phyloP scores from a whole-genome alignment of 1,140 invertebrate genomes.

The Cryptotermes secundus region DNA sequence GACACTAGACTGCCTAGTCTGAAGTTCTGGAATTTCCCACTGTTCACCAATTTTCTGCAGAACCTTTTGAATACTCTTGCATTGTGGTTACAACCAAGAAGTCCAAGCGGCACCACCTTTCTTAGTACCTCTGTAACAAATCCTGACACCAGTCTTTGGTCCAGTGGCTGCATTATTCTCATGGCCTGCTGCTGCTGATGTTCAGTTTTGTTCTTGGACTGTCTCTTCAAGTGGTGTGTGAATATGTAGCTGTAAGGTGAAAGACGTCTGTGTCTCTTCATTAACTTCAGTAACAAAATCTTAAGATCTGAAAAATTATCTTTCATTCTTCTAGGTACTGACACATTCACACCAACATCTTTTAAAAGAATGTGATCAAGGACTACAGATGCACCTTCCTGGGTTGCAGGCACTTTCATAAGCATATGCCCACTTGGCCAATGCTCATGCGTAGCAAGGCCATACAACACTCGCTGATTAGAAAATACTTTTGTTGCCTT shows the following conservation, averaged over 20 bases:
- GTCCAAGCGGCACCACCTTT: neutral
- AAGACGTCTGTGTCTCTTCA: neutral
- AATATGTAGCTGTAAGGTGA: neutral
- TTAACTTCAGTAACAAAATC: neutral
- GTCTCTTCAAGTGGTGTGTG: neutral
- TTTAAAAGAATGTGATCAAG: neutral
- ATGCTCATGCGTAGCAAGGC: neutral
- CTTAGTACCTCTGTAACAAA: neutral
- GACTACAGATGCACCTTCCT: neutral
- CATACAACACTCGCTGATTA: neutral
- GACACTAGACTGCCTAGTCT: neutral
- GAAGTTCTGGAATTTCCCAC: neutral
- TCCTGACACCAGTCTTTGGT: neutral
- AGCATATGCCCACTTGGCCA: neutral
- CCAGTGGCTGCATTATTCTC: neutral
- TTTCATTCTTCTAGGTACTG: neutral
- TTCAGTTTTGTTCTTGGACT: neutral
- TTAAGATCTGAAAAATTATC: neutral
- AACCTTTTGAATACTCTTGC: neutral
- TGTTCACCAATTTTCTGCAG: neutral
- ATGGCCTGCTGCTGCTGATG: neutral
- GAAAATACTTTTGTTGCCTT: neutral
- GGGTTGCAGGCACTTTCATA: neutral
- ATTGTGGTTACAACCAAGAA: neutral
- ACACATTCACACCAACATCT: neutral